Base-by-base conservation (phyloP, 2,888 invertebrate genomes). In the Chrysolina haemoptera region DNA sequence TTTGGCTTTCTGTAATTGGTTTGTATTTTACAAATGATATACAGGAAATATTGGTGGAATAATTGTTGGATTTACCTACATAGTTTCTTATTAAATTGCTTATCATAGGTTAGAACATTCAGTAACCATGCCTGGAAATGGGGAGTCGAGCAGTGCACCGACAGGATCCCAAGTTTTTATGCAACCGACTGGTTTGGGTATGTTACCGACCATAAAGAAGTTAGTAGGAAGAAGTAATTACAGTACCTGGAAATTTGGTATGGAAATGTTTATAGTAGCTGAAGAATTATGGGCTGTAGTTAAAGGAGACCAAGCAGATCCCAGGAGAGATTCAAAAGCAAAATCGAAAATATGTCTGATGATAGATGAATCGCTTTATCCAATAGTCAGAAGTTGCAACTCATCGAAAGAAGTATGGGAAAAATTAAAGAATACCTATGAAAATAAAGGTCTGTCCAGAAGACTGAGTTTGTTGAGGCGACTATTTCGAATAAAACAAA, bases 231-330 rank as follows among this genome's bases (percentile, higher is more conserved):
- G 41, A 27, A 12, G 27, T 14, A 40, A 63, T 22, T 40, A 63
- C 16, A 55, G 11, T 55, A 63, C 41, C 27, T 63, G 20, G 66
- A 66, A 66, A 18, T 66, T 40, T 66, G 66, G 66, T 43, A 46
- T 66, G 11, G 55, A 55, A 55, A 55, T 55, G 55, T 55, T 55
- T 22, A 1, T 55, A 14, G 43, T 43, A 43, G 43, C 12, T 14
- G 43, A 43, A 43, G 43, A 43, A 43, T 12, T 43, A 14, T 55
- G 55, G 55, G 22, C 55, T 11, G 55, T 55, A 55, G 55, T 55
- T 18, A 11, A 55, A 55, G 55, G 18, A 55, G 11, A 55, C 22
- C 1, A 55, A 55, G 9, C 16, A 55, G 55, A 55, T 16, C 55
- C 55, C n/a, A 55, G 55, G 16, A 6, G n/a, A 55, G 55, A 55